Conservation (phyloP, 2,797 vertebrate species). For the Cheirogaleus major region DNA sequence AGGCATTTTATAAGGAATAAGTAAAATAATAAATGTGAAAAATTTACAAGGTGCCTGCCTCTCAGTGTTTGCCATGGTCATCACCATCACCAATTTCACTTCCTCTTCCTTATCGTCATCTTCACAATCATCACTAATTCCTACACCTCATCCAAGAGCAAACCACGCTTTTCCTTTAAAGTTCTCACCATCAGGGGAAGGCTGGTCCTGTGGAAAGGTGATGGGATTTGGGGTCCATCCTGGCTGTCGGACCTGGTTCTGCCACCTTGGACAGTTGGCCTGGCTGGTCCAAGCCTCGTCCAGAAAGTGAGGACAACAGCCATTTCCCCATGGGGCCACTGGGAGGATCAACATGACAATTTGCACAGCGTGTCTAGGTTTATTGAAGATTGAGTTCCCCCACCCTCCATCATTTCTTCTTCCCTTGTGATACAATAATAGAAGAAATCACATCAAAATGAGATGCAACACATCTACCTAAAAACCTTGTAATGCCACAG, state of each 20-base stretch:
- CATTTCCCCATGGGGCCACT: fast-evolving
- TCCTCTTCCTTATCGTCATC: neutral
- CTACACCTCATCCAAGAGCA: neutral
- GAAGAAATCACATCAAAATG: slow-evolving; percentile 19
- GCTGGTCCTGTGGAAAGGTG: neutral
- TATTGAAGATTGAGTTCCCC: neutral
- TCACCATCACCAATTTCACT: neutral
- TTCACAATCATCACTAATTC: neutral
- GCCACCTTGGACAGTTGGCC: neutral
- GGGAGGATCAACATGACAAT: fast-evolving
- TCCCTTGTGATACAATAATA: neutral
- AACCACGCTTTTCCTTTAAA: neutral
- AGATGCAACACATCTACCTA: neutral
- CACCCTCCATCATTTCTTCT: neutral
- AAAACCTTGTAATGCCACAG: neutral
- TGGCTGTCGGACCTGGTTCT: neutral
- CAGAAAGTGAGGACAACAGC: neutral
- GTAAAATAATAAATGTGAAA: neutral
- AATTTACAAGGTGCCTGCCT: neutral
- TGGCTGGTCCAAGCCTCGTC: neutral
- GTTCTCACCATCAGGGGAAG: neutral
- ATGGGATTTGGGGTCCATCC: neutral
- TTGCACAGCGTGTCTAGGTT: fast-evolving
- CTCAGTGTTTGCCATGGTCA: neutral
- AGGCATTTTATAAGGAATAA: neutral